Evolutionary conservation across 37 sponge, comb jelly and placozoan genomes (phyloP).

Genomic region (Oopsacas minuta): DNA sequence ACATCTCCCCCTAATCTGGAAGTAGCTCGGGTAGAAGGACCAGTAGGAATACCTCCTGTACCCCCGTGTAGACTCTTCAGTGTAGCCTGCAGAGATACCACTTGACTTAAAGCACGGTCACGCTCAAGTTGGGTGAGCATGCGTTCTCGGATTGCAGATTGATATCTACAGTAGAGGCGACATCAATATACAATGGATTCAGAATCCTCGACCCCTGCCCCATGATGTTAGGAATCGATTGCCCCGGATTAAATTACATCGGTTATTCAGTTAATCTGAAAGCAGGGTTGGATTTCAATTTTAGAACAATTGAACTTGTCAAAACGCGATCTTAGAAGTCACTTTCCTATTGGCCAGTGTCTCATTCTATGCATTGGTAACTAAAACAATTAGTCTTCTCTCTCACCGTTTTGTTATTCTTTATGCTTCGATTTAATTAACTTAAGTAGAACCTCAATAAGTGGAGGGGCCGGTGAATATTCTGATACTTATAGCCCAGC

Average conservation of each 20-base stretch:
- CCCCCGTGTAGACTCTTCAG: slow-evolving; percentile 32
- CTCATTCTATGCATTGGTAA: neutral
- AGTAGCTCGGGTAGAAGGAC: neutral
- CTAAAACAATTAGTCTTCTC: neutral
- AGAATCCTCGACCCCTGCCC: neutral
- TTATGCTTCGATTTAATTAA: neutral
- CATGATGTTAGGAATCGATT: neutral
- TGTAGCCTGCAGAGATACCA: slow-evolving; percentile 52
- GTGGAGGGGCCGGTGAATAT: neutral
- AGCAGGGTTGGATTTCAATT: neutral
- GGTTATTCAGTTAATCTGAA: neutral
- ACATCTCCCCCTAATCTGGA: neutral
- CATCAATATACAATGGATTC: neutral
- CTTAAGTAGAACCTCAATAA: neutral
- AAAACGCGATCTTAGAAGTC: neutral
- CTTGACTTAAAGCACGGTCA: slow-evolving; percentile 53
- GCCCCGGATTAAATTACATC: neutral
- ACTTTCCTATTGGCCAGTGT: neutral
- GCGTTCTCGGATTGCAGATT: slow-evolving; percentile 54
- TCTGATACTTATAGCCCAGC: too few relatives aligned
- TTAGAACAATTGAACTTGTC: neutral
- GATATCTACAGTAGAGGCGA: slow-evolving; percentile 29
- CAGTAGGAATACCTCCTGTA: neutral
- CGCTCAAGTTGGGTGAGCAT: slow-evolving; percentile 67
- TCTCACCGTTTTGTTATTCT: neutral